Evolutionary conservation across 2,888 invertebrate genomes (phyloP), one percentile per base, ranked within the genome.

Genomic region (Machimus rusticus): DNA sequence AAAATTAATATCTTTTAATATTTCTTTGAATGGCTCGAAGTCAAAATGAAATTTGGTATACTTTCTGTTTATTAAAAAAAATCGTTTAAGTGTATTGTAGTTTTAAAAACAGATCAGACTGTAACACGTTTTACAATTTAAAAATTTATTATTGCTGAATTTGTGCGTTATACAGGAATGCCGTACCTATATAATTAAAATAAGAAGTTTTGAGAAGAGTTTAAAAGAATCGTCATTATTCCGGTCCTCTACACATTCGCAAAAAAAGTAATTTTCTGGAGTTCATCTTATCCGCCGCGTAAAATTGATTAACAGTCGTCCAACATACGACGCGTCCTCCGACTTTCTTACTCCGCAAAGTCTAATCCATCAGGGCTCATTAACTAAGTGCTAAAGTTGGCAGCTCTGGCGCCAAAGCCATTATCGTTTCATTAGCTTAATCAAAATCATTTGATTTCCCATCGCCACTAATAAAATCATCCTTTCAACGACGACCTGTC

Each of bases 401-500:
- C 81, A 55, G 51, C 46, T 8, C 28, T 43, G 37, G 43, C 6
- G 43, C 19, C 78, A 43, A 6, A 51, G 12, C 81, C 34, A 81
- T 81, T 55, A 55, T 81, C 43, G 81, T 31, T 51, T 81, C 81
- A 81, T 81, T 81, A 55, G 81, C 81, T 31, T 81, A 81, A 81
- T 81, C 81, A 81, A 34, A 81, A 81, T 34, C 34, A 51, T 81
- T 81, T 81, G 55, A 55, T 34, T 55, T 55, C 31, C 81, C 55
- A 31, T 81, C 81, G 31, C n/a, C 46, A 28, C 28, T 81, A 81
- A 81, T 81, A 16, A 55, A 81, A 81, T 81, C 28, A 28, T 81
- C 55, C 81, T 28, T 43, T 23, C 14, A 37, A 78, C 78, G 78
- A 46, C 23, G 23, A 46, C 12, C 37, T 23, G 43, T 78, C 39